Evolutionary conservation across 2,888 invertebrate genomes (phyloP).

Genomic region (Cerastis leucographa): DNA sequence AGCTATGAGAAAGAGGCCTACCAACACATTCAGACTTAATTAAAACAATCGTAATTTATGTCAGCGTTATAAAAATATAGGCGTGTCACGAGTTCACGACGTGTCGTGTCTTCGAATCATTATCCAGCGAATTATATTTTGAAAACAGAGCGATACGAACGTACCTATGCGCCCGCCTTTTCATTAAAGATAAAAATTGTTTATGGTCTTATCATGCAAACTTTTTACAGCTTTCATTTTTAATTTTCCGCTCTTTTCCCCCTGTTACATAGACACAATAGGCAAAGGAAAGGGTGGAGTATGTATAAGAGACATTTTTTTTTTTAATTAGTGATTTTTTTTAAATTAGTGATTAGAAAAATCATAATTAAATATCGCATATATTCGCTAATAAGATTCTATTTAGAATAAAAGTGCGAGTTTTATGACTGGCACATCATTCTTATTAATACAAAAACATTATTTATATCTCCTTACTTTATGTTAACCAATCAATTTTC

Average conservation of each 20-base stretch:
- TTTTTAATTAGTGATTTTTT: too few species aligned
- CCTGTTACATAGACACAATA: constrained; percentile 19
- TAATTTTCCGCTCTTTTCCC: constrained; percentile 40
- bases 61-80: background rate
- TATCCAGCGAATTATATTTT: constrained; percentile 4
- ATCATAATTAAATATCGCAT: background rate
- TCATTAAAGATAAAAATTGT: background rate
- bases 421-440: background rate
- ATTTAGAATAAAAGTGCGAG: background rate
- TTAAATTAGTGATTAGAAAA: too few species aligned
- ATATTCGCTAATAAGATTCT: background rate
- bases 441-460: background rate
- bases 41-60: background rate
- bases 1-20: background rate
- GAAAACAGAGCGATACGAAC: constrained; percentile 1
- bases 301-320: background rate
- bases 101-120: background rate
- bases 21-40: background rate
- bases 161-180: background rate
- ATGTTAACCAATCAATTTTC: background rate
- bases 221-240: constrained; percentile 16
- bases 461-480: background rate
- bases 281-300: constrained; percentile 25
- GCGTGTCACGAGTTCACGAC: background rate
- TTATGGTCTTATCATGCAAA: background rate